Percentiles rank a stretch among this genome's conserved stretches.
These are phyloP conservation scores for Turdus rufiventris DNA, from an alignment of 2,113 vertebrate species.

Conservation along the genomic window DNA sequence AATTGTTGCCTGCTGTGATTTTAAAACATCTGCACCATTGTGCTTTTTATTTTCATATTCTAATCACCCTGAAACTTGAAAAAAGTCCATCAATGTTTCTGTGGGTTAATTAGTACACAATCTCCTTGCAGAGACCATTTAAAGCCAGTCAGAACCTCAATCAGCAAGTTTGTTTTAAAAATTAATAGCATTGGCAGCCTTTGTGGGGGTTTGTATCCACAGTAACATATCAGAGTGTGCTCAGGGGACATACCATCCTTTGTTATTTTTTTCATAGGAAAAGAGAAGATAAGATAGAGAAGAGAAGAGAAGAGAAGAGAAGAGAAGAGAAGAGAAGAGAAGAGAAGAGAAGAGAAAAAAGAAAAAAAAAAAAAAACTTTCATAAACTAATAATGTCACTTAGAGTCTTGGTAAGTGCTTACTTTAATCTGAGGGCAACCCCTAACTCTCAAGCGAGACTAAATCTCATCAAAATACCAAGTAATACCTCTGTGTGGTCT, in stretches of 20 bases:
- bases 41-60: too few relatives aligned
- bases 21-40: constrained; percentile 80
- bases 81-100: too few relatives aligned
- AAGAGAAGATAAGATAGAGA: not conserved
- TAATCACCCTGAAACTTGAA: too few relatives aligned
- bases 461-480: not conserved
- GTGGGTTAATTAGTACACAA: too few relatives aligned
- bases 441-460: not conserved
- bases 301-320: not conserved
- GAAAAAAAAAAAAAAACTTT: not conserved
- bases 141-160: not conserved
- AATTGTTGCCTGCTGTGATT: constrained; percentile 85
- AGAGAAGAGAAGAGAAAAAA: not conserved
- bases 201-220: constrained; percentile 49
- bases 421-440: not conserved
- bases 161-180: constrained; percentile 78
- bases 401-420: not conserved
- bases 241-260: not conserved
- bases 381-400: not conserved
- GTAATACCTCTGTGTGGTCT: not conserved
- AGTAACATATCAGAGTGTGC: constrained; percentile 17
- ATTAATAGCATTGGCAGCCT: constrained; percentile 67
- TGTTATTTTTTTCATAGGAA: not conserved
- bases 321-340: not conserved
- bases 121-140: not conserved